These are phyloP conservation scores for Hemichromis elongatus DNA, from an alignment of 2,113 vertebrate species.

Conservation along the genomic window DNA sequence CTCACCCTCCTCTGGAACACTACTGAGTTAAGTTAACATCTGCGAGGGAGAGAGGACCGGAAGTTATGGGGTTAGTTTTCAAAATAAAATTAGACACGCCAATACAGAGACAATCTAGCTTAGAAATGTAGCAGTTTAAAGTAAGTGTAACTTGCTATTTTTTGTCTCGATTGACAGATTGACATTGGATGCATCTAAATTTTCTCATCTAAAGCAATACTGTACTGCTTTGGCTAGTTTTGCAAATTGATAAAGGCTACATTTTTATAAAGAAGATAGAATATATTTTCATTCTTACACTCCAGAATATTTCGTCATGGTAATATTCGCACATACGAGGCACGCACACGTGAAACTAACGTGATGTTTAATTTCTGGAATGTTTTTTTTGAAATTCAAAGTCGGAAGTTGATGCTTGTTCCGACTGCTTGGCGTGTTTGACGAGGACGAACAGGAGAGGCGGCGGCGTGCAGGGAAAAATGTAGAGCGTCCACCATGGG, in stretches of 20 bases:
- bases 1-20: constrained; percentile 66
- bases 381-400: constrained; percentile 7
- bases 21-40: constrained; percentile 14
- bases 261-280: not conserved
- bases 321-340: not conserved
- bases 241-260: not conserved
- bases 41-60: not conserved
- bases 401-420: not conserved
- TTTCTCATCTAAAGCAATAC: not conserved
- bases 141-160: not conserved
- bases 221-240: not conserved
- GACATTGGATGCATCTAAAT: not conserved
- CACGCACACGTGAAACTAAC: no score
- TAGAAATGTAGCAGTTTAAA: not conserved
- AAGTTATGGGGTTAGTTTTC: not conserved
- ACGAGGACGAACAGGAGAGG: constrained; percentile 39
- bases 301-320: not conserved
- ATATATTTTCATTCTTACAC: not conserved
- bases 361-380: not conserved
- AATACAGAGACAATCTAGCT: not conserved
- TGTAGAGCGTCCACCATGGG: constrained; percentile 50
- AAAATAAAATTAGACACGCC: constrained; percentile 3
- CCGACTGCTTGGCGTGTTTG: not conserved
- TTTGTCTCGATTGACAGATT: not conserved
- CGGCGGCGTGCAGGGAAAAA: constrained; percentile 47